These are phyloP conservation scores for Gymnodraco acuticeps DNA, from an alignment of 2,797 vertebrate species.

Conservation along the genomic window DNA sequence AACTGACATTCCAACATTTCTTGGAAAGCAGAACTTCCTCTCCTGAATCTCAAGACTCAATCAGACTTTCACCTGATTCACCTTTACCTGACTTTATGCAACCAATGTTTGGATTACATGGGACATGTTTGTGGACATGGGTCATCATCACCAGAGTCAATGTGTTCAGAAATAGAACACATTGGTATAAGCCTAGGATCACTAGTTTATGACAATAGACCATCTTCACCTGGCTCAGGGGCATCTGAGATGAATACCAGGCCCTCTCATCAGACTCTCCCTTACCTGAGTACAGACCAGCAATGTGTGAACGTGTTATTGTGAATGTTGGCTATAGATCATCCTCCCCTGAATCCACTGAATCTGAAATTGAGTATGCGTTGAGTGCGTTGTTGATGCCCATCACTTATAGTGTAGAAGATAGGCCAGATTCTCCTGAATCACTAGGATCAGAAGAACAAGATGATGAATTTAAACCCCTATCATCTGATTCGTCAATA, in stretches of 20 bases:
- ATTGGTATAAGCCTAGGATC: conserved; percentile 52
- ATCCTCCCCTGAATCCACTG: conserved; percentile 62
- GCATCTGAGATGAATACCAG: conserved; percentile 53
- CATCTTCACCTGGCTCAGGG: conserved; percentile 58
- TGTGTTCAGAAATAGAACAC: conserved; percentile 72
- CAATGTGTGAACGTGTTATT: conserved; percentile 30
- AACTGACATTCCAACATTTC: conserved; percentile 12
- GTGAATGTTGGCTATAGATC: conserved; percentile 62
- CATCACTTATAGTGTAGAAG: conserved; percentile 19
- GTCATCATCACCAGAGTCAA: conserved; percentile 72
- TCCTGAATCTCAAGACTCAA: conserved; percentile 44
- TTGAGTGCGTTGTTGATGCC: conserved; percentile 55
- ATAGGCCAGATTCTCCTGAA: conserved; percentile 55
- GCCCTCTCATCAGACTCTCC: conserved; percentile 70
- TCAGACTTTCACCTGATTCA: conserved; percentile 59
- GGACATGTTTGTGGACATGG: conserved; percentile 43
- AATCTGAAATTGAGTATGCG: conserved; percentile 66
- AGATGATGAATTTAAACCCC: conserved; percentile 46
- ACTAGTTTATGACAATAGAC: conserved; percentile 45
- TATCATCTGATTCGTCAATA: conserved; percentile 45
- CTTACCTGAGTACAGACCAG: conserved; percentile 51
- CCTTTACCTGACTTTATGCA: conserved; percentile 55
- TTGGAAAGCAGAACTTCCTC: conserved; percentile 57
- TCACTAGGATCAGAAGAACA: conserved; percentile 41
- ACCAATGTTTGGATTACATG: conserved; percentile 19